Evolutionary conservation across 2,888 invertebrate species (phyloP).

Genomic region (Cepaea hortensis): DNA sequence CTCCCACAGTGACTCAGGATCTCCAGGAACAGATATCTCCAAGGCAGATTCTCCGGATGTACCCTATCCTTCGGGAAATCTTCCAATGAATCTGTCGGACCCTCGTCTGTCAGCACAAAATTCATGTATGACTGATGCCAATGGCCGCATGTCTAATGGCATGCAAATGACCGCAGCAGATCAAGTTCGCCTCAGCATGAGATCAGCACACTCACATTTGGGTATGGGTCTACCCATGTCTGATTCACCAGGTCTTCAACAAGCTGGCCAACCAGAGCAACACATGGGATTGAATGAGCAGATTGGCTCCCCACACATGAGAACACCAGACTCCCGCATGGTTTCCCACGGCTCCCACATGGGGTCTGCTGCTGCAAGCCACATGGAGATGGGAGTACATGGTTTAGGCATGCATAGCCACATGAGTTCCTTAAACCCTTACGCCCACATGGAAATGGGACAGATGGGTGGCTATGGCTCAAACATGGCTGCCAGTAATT

Average conservation of each 20-base stretch:
- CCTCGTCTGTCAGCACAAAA: slow-evolving; percentile 11
- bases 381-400: slow-evolving; percentile 15
- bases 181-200: slow-evolving; percentile 23
- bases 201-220: slow-evolving; percentile 23
- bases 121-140: slow-evolving; percentile 17
- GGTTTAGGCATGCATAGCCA: slow-evolving; percentile 23
- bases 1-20: slow-evolving; percentile 44
- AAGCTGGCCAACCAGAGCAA: slow-evolving; percentile 28
- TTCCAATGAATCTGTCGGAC: slow-evolving; percentile 20
- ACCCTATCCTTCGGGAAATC: slow-evolving; percentile 30
- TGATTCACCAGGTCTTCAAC: slow-evolving; percentile 37
- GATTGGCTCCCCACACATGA: slow-evolving; percentile 44
- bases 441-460: slow-evolving; percentile 32
- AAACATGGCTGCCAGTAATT: slow-evolving; percentile 19
- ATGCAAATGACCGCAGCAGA: slow-evolving; percentile 4
- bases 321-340: slow-evolving; percentile 40
- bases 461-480: slow-evolving; percentile 39
- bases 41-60: slow-evolving; percentile 36
- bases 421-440: slow-evolving; percentile 41
- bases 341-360: slow-evolving; percentile 42
- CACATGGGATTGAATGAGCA: slow-evolving; percentile 35
- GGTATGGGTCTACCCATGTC: slow-evolving; percentile 35
- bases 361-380: slow-evolving; percentile 17
- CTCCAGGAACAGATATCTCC: slow-evolving; percentile 38
- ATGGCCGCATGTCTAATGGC: slow-evolving; percentile 31